A percentile compares a stretch with the other conserved stretches of the same genome.
These are phyloP conservation scores for Allacma fusca DNA, from an alignment of 2,888 invertebrate species.

Conservation along the genomic window DNA sequence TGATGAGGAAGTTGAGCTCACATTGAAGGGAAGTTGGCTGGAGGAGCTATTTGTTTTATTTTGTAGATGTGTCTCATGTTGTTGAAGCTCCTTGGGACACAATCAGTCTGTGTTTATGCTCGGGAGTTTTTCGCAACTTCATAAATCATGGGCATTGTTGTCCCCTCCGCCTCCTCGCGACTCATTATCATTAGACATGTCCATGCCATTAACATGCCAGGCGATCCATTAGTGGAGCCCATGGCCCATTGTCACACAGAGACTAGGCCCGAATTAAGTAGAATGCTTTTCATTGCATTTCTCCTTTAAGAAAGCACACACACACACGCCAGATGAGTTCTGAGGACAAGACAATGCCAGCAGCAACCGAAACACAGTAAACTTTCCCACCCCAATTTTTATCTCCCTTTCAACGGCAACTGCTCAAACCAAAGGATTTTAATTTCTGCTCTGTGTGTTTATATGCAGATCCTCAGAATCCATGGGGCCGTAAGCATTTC, in stretches of 20 bases:
- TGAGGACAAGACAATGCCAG: not conserved
- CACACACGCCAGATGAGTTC: not conserved
- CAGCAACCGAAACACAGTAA: not conserved
- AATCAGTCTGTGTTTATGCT: not conserved
- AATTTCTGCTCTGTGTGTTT: not conserved
- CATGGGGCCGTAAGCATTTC: too few species aligned
- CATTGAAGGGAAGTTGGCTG: too few species aligned
- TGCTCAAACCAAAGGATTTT: not conserved
- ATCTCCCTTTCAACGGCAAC: not conserved
- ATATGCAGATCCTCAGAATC: too few species aligned
- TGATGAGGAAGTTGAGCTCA: too few species aligned
- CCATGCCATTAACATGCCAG: constrained; percentile 8
- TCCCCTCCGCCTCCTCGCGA: not conserved
- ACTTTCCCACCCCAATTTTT: not conserved
- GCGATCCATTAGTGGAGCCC: not conserved
- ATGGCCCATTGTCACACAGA: not conserved
- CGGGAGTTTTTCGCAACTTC: not conserved
- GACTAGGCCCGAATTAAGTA: not conserved
- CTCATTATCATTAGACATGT: constrained; percentile 16
- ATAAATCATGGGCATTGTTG: constrained; percentile 1
- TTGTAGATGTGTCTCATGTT: too few species aligned
- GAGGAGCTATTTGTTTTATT: too few species aligned
- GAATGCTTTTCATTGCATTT: not conserved
- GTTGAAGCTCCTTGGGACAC: not conserved
- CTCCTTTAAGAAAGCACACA: not conserved